Base-by-base conservation (phyloP, 2,113 vertebrate genomes). In the Crotophaga sulcirostris region DNA sequence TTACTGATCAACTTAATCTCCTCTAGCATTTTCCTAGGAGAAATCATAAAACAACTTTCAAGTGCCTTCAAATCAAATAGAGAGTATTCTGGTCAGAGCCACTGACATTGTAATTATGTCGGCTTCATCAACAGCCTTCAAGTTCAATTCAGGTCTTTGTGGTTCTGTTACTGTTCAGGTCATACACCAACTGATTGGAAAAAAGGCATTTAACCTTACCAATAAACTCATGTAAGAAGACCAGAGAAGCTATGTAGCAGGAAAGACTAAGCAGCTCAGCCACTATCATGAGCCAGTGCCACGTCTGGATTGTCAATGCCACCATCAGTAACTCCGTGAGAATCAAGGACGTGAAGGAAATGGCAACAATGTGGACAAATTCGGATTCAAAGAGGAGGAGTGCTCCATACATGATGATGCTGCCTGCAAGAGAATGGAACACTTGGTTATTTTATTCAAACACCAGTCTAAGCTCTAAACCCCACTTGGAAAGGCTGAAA, bases 281-380 rank as follows among this genome's bases (percentile, higher is more conserved):
- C 60, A 99, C 99, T 2, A 99, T 99, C 99, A 99, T 99, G 67
- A 99, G 99, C 99, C 99, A 99, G 96, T 99, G 99, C 99, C 99
- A 99, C 0, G 99, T 99, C 98, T 99, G 99, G 59, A 99, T 98
- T 1, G 99, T 99, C 84, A 99, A 96, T 0, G 99, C 99, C 97
- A 99, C 99, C 99, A 99, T 99, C 80, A 99, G 98, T 88, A 99
- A 97, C 98, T 99, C 99, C 0, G 99, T 99, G 94, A 99, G 99
- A 91, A 99, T 99, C 36, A 99, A 97, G 5, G 99, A 99, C 0
- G 99, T 99, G 98, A 99, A 99, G 83, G 99, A 99, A 79, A 99
- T 99, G 16, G 99, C 99, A 19, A 99, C 99, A 23, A 99, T 99
- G 94, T 99, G 99, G 93, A 99, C 99, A 31, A 99, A 99, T 60